Conservation (phyloP, 2,797 vertebrate genomes). For the Smutsia gigantea region DNA sequence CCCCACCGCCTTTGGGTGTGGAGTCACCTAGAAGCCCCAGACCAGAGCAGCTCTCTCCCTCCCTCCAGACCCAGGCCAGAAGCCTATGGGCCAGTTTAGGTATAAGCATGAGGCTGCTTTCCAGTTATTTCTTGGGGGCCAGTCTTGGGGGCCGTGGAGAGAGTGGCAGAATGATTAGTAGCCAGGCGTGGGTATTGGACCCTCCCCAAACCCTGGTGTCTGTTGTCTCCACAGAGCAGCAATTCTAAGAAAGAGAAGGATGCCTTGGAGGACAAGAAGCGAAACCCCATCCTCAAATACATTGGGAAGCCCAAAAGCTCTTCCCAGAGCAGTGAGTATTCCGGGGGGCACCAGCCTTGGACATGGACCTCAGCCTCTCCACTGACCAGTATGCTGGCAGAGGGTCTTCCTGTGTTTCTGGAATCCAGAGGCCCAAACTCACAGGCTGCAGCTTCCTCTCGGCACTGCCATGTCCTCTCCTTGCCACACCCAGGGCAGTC, state of each 20-base stretch:
- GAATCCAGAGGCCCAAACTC: background rate
- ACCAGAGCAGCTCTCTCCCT: background rate
- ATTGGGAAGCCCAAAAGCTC: conserved; percentile 93
- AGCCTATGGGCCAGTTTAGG: background rate
- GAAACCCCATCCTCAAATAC: conserved; percentile 96
- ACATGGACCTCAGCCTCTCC: background rate
- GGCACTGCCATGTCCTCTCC: background rate
- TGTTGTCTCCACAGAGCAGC: conserved; percentile 84
- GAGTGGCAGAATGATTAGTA: background rate
- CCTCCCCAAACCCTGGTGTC: background rate
- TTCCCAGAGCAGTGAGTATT: conserved; percentile 93
- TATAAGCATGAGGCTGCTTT: background rate
- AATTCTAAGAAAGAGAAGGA: conserved; percentile 91
- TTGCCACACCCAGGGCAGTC: background rate
- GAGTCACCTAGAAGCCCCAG: background rate
- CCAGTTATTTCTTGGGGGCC: background rate
- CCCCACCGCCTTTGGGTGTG: too few species aligned
- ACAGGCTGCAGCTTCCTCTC: background rate
- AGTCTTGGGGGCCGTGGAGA: background rate
- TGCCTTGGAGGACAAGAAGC: conserved; percentile 92
- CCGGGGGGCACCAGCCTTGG: background rate
- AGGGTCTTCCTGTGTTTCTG: background rate
- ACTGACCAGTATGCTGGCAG: background rate
- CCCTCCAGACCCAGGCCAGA: background rate
- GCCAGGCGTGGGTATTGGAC: background rate